These are phyloP conservation scores for Subacronicta megacephala DNA, from an alignment of 2,888 invertebrate species.

Conservation along the genomic window DNA sequence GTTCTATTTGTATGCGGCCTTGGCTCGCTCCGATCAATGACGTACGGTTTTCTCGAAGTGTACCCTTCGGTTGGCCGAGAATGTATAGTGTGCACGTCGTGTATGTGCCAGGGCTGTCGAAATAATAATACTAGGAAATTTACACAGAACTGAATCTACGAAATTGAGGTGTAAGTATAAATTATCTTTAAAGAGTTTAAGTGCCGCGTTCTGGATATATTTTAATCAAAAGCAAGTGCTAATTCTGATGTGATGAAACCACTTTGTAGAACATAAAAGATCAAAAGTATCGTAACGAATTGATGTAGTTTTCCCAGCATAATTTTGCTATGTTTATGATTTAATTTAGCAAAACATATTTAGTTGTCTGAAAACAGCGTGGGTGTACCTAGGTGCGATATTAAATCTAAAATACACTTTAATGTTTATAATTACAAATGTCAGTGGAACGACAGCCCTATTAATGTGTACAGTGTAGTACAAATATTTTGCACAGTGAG, in stretches of 20 bases:
- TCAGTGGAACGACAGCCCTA: constrained; percentile 43
- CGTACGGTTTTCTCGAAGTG: constrained; percentile 42
- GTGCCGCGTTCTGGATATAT: too few species aligned
- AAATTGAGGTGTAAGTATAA: too few species aligned
- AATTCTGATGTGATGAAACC: too few species aligned
- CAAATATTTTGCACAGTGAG: constrained; percentile 71
- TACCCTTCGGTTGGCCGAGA: constrained; percentile 39
- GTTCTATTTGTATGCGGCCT: constrained; percentile 64
- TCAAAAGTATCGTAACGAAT: not conserved
- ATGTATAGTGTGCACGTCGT: constrained; percentile 28
- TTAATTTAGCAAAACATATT: not conserved
- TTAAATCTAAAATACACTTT: not conserved
- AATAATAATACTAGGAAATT: not conserved
- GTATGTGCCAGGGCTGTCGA: constrained; percentile 41
- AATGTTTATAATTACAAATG: constrained; percentile 3
- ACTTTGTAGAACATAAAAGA: too few species aligned
- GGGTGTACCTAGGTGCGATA: not conserved
- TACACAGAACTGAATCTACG: too few species aligned
- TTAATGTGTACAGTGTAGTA: constrained; percentile 54
- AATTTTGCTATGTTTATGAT: not conserved
- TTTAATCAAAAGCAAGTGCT: too few species aligned
- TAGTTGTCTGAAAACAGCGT: not conserved
- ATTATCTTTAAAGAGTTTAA: too few species aligned
- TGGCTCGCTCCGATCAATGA: constrained; percentile 53
- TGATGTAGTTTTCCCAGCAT: not conserved